A percentile compares a stretch with the other conserved stretches of the same genome.
phyloP scores from a whole-genome alignment of 53 echinoderm and acorn worm genomes.

The Zoroaster sp. region DNA sequence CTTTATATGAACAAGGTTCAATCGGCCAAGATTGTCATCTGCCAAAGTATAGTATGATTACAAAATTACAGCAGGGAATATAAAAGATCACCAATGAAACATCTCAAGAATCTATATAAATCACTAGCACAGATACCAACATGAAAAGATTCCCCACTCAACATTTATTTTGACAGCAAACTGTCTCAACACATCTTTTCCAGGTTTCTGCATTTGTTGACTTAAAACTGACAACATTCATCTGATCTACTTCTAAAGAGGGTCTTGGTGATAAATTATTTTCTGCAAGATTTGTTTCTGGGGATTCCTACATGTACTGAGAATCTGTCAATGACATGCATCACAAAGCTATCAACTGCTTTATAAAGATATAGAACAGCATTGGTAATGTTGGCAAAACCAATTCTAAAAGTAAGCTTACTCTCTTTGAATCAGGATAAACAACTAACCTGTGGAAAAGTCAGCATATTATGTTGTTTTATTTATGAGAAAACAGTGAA shows the following conservation, averaged over 20 bases:
- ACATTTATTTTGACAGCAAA: slow-evolving; percentile 53
- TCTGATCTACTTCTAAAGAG: slow-evolving; percentile 43
- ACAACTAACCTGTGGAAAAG: too few species aligned
- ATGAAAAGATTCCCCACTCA: background rate
- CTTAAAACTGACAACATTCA: slow-evolving; percentile 34
- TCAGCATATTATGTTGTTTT: too few species aligned
- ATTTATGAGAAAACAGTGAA: too few species aligned
- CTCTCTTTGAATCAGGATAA: too few species aligned
- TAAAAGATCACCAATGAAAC: background rate
- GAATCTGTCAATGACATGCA: slow-evolving; percentile 29
- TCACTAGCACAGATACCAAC: background rate
- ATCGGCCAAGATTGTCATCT: background rate
- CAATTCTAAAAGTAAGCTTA: too few species aligned
- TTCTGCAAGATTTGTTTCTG: background rate
- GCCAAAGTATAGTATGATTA: slow-evolving; percentile 22
- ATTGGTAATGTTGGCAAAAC: too few species aligned
- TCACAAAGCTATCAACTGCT: background rate
- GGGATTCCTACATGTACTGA: slow-evolving; percentile 18
- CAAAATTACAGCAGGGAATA: background rate
- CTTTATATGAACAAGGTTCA: background rate
- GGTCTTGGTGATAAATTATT: slow-evolving; percentile 10
- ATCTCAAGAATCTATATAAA: slow-evolving; percentile 26
- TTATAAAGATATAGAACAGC: too few species aligned
- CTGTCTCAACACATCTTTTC: background rate
- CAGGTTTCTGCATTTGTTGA: background rate